These are phyloP conservation scores for Chloebia gouldiae DNA, from an alignment of 2,113 vertebrate genomes.

Conservation along the genomic window DNA sequence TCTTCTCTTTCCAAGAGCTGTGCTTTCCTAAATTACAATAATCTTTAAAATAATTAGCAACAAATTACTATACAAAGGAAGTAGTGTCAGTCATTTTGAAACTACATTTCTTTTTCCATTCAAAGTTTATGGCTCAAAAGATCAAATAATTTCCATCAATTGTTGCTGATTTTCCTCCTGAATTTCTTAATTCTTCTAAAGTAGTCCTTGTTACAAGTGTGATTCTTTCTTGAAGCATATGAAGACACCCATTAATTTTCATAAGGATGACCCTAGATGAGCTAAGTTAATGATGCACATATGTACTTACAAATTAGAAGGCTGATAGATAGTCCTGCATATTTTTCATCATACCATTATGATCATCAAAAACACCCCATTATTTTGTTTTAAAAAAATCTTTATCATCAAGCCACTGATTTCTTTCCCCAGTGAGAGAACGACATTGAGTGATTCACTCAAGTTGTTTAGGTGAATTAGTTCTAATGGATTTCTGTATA, in stretches of 20 bases:
- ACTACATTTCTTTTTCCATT: not conserved
- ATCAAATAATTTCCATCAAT: not conserved
- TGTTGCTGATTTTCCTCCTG: not conserved
- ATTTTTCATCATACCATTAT: not conserved
- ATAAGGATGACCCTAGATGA: not conserved
- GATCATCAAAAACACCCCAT: not conserved
- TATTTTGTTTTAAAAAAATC: not conserved
- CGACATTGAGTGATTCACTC: constrained; percentile 11
- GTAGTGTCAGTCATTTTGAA: not conserved
- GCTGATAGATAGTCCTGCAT: not conserved
- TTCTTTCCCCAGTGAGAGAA: not conserved
- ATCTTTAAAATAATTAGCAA: not conserved
- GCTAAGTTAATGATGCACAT: not conserved
- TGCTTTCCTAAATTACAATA: not conserved
- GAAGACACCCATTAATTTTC: not conserved
- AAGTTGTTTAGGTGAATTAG: constrained; percentile 15
- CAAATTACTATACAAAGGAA: not conserved
- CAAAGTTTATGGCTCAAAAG: not conserved
- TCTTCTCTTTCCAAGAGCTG: not conserved
- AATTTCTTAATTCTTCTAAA: not conserved
- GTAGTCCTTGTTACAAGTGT: not conserved
- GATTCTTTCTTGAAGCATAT: not conserved
- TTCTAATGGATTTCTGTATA: constrained; percentile 49
- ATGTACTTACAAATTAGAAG: not conserved
- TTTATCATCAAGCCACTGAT: not conserved